Base-by-base conservation (phyloP, 1,140 invertebrate genomes). In the Tetramorium alpestre region DNA sequence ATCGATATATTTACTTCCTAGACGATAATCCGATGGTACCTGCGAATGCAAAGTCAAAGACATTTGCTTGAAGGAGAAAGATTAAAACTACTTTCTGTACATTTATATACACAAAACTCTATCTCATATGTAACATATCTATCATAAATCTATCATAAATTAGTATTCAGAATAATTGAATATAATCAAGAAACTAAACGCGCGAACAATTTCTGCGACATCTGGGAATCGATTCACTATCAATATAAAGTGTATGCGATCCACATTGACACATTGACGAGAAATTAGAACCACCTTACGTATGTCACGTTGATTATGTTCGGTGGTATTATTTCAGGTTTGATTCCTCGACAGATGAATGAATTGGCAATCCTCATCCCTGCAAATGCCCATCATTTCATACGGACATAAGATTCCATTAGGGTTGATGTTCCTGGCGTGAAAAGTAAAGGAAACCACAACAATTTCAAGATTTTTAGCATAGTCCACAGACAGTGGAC, bases 401-500 rank as follows among this genome's bases (percentile, higher is more conserved):
- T 91, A 95, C 0, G 95, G 95, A 85, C 95, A 95, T 67, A 95
- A 92, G 77, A 95, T 92, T 88, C 94, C 94, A 91, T 95, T 87
- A 8, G 91, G 91, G 86, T 94, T 88, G 54, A 87, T 81, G 85
- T 89, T 94, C 91, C 94, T 95, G 86, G 76, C 91, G 89, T 78
- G 13, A 82, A 91, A 80, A 92, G 89, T 81, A 87, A 91, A 73
- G 92, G 90, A 92, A 92, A 94, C 87, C 90, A 93, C 92, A 91
- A 92, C 91, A 90, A 85, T 51, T 88, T 92, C 87, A 90, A 92
- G 60, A 89, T 62, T 88, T 87, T 88, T 77, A 77, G 51, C 22
- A 64, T n/a, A 62, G 1, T 60, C 13, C 22, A 85, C 38, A 41
- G n/a, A 73, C 10, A 84, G 41, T 41, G 6, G 2, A 67, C n/a